Conservation (phyloP, 2,797 vertebrate species). For the Dallia pectoralis region DNA sequence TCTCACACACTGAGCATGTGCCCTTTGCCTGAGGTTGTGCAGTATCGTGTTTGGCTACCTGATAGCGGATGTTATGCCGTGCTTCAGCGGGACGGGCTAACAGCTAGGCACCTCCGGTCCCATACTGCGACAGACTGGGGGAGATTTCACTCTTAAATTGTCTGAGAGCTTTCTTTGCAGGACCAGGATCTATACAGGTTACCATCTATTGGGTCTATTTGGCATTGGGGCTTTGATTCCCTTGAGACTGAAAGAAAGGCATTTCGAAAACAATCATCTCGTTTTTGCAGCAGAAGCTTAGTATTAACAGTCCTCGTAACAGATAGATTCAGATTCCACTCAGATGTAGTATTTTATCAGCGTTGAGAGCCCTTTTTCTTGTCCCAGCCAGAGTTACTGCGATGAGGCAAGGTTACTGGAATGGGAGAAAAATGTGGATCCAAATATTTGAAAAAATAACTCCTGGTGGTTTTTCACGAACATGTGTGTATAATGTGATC, state of each 20-base stretch:
- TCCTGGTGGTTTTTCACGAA: no score
- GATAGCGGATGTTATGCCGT: constrained; percentile 65
- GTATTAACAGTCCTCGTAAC: neutral
- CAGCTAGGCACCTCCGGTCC: constrained; percentile 25
- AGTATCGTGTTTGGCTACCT: constrained; percentile 18
- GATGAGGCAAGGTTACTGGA: no score
- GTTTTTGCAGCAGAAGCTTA: neutral
- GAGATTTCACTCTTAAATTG: neutral
- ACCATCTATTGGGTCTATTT: neutral
- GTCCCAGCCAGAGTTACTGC: no score
- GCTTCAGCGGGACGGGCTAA: constrained; percentile 57
- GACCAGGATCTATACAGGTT: neutral
- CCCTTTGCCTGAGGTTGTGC: neutral
- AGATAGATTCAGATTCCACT: neutral
- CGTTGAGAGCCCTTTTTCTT: neutral
- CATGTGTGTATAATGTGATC: neutral
- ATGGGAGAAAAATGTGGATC: no score
- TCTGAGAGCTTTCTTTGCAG: neutral
- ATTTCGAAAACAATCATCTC: neutral
- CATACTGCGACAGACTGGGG: neutral
- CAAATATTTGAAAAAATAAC: no score
- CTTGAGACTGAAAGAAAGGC: neutral
- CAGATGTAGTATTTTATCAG: no score
- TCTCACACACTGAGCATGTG: neutral
- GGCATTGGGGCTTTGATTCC: neutral